These are phyloP conservation scores for Diorhabda carinulata DNA, from an alignment of 1,140 invertebrate genomes.

Conservation along the genomic window DNA sequence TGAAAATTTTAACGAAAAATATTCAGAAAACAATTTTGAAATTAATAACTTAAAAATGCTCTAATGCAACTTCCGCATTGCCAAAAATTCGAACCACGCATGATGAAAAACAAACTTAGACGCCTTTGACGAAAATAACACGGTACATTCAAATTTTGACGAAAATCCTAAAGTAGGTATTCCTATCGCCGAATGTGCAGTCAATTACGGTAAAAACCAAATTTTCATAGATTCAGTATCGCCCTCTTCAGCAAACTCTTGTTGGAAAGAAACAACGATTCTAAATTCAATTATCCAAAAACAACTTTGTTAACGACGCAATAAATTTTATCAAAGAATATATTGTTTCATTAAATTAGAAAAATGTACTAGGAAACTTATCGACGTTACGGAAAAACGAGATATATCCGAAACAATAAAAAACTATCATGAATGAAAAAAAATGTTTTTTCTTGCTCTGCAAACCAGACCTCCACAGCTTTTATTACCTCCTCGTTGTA, in stretches of 20 bases:
- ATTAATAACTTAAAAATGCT: too few species aligned
- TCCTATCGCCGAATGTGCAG: background rate
- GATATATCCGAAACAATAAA: conserved; percentile 19
- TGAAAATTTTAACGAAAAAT: too few species aligned
- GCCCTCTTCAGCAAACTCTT: background rate
- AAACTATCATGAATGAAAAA: conserved; percentile 17
- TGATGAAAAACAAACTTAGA: too few species aligned
- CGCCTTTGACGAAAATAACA: background rate
- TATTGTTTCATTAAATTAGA: conserved; percentile 10
- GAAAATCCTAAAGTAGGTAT: background rate
- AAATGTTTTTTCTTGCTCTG: too few species aligned
- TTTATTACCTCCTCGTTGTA: too few species aligned
- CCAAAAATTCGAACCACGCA: too few species aligned
- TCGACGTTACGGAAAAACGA: conserved; percentile 17
- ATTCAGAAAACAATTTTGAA: too few species aligned
- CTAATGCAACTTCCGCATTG: too few species aligned
- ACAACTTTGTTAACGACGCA: background rate
- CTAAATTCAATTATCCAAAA: too few species aligned
- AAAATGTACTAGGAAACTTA: conserved; percentile 9
- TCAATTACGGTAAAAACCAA: background rate
- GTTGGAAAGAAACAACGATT: background rate
- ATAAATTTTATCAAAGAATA: conserved; percentile 9
- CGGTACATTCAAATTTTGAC: background rate
- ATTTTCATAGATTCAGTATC: background rate
- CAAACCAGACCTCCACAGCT: too few species aligned